Conservation (phyloP, 2,888 invertebrate species). For the Ligdia adustata region DNA sequence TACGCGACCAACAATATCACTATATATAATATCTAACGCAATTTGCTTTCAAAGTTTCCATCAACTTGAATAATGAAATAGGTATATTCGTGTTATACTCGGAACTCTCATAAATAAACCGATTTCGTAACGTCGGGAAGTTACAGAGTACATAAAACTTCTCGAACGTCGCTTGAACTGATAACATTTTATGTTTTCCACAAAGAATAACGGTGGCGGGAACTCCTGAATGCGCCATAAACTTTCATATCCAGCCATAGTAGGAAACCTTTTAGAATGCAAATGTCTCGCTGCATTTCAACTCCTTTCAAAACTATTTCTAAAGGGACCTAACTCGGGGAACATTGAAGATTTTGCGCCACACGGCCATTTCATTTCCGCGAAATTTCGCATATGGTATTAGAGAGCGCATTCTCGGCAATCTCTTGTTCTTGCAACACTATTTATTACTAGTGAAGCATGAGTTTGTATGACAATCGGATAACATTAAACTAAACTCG, state of each 20-base stretch:
- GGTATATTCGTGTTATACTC: constrained; percentile 10
- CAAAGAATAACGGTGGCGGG: constrained; percentile 44
- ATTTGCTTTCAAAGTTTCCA: constrained; percentile 11
- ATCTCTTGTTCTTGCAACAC: constrained; percentile 42
- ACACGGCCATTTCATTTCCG: constrained; percentile 57
- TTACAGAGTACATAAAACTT: constrained; percentile 43
- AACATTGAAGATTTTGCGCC: constrained; percentile 62
- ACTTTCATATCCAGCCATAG: constrained; percentile 60
- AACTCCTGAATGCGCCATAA: constrained; percentile 52
- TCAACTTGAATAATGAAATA: constrained; percentile 22
- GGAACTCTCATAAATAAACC: constrained; percentile 31
- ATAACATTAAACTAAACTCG: constrained; percentile 15
- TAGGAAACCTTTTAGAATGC: constrained; percentile 68
- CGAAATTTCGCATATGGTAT: constrained; percentile 53
- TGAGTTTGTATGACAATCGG: constrained; percentile 12
- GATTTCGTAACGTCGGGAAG: constrained; percentile 34
- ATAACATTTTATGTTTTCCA: constrained; percentile 51
- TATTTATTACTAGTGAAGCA: constrained; percentile 20
- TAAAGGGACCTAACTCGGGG: constrained; percentile 62
- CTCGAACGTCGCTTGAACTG: constrained; percentile 43
- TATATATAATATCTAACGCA: not conserved
- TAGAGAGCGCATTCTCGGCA: constrained; percentile 46
- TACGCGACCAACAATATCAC: constrained; percentile 18
- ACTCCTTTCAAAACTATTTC: constrained; percentile 72
- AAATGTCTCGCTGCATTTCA: constrained; percentile 72